Evolutionary conservation across 2,797 vertebrate species (phyloP), one percentile per base, ranked within the genome.

Genomic region (Bucorvus abyssinicus): DNA sequence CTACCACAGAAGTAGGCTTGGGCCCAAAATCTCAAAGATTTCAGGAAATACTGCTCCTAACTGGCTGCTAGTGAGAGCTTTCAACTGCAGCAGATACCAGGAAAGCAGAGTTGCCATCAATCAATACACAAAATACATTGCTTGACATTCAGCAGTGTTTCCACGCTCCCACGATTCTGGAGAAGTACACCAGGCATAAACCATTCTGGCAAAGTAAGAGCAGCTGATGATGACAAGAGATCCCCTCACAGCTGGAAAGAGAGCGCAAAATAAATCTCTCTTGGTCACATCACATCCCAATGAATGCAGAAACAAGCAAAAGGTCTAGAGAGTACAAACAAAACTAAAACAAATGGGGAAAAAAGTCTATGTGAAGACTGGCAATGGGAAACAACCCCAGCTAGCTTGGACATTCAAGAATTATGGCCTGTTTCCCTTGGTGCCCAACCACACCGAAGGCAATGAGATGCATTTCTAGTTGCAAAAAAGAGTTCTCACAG

Each of bases 401-500:
- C 49, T 61, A 91, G 17, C 77, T 23, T 75, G 84, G 84, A 84
- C 61, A 40, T 38, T n/a, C 8, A 93, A 85, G 75, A 96, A 76
- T 75, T 90, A 94, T 16, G 67, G 70, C 20, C 64, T 18, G 61
- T 73, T 93, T 81, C 85, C 68, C 79, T 49, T 36, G 57, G 71
- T 91, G 85, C 82, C 60, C 60, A 82, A 27, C 79, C 57, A 74
- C 60, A 60, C 75, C 36, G 53, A 2, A 75, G 80, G 69, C 77
- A 94, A 93, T 4, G 55, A 87, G 53, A 75, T 0, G 1, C 52
- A 69, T 84, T 95, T 88, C 76, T 74, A 86, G 64, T 12, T 70
- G 76, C 56, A 97, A 82, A 94, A 94, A 96, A 96, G 94, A 94
- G 85, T 91, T 97, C 96, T 96, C 88, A 94, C 95, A 96, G 89